phyloP scores from a whole-genome alignment of 1,140 invertebrate genomes.

The Psix sp. region DNA sequence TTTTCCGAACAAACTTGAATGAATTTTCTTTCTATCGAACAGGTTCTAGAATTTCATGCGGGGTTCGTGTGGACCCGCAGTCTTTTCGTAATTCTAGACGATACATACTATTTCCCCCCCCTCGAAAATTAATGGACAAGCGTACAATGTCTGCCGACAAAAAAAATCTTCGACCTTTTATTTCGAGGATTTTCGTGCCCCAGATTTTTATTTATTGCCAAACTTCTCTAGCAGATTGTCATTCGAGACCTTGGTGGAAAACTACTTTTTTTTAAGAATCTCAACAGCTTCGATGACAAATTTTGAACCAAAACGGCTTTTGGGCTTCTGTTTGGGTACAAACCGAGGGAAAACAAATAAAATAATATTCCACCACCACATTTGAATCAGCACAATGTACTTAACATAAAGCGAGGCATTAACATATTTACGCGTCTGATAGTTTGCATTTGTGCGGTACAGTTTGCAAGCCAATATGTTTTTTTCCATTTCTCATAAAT shows the following conservation, averaged over 20 bases:
- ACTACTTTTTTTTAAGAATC: slow-evolving; percentile 17
- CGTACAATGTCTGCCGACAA: slow-evolving; percentile 31
- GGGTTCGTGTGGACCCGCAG: slow-evolving; percentile 50
- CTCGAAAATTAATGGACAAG: slow-evolving; percentile 69
- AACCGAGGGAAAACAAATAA: slow-evolving; percentile 16
- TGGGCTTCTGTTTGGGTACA: slow-evolving; percentile 23
- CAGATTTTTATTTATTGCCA: slow-evolving; percentile 30
- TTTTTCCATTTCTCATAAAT: slow-evolving; percentile 28
- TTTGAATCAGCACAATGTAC: slow-evolving; percentile 22
- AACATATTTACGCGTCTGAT: slow-evolving; percentile 35
- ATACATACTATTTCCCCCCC: slow-evolving; percentile 60
- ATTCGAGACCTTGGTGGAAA: slow-evolving; percentile 1
- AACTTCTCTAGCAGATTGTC: slow-evolving; percentile 14
- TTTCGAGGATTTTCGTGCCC: slow-evolving; percentile 9
- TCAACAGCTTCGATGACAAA: slow-evolving; percentile 9
- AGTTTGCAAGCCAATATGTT: slow-evolving; percentile 13
- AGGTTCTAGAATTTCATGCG: slow-evolving; percentile 66
- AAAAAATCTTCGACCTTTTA: slow-evolving; percentile 42
- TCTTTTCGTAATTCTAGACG: slow-evolving; percentile 66
- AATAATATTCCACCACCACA: slow-evolving; percentile 8
- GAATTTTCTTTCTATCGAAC: slow-evolving; percentile 50
- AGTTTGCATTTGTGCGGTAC: slow-evolving; percentile 34
- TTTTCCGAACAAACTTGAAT: slow-evolving; percentile 20
- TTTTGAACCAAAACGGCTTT: slow-evolving; percentile 1
- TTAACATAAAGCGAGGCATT: slow-evolving; percentile 23